Base-by-base conservation (phyloP, 2,888 invertebrate genomes). In the Orthonevra nobilis region DNA sequence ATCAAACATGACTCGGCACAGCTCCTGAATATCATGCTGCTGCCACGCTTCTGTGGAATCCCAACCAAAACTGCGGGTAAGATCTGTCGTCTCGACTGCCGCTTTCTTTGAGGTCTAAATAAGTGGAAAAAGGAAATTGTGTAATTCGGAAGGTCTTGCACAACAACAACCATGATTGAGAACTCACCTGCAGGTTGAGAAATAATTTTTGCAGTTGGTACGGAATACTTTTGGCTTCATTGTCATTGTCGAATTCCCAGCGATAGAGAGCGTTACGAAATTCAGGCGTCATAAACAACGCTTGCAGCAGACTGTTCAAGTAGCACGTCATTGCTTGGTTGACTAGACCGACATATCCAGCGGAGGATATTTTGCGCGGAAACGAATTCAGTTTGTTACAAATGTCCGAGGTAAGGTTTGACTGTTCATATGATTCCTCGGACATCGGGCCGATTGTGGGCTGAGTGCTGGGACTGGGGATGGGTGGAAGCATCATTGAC, bases 261-360 rank as follows among this genome's bases (percentile, higher is more conserved):
- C 93, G 93, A 87, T 96, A 96, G 28, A 97, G 89, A 2, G 95
- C 95, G 89, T 97, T 97, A 32, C 96, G 91, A 86, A 97, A 97
- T 88, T 97, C 96, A 0, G 97, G 97, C 1, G 96, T 97, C 96
- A 97, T 97, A 85, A 92, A 97, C 3, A 97, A 90, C 0, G 96
- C 94, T 89, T 97, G 97, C 17, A 97, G 89, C 42, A 97, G 90
- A 88, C 96, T 96, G 89, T 97, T 97, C 68, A 97, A 90, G 86
- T 97, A 97, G 86, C 97, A 97, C 0, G 96, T 97, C 96, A 96
- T 97, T 0, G 96, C 96, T 87, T 96, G 95, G 87, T 96, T 96
- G 5, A 96, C 95, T 50, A 96, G 90, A 28, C 96, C 96, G 6
- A 95, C 94, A 87, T 93, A 95, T 9, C 85, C 84, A 3, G 56